Base-by-base conservation (phyloP, 2,113 vertebrate species). In the Oxygymnocypris stewartii region DNA sequence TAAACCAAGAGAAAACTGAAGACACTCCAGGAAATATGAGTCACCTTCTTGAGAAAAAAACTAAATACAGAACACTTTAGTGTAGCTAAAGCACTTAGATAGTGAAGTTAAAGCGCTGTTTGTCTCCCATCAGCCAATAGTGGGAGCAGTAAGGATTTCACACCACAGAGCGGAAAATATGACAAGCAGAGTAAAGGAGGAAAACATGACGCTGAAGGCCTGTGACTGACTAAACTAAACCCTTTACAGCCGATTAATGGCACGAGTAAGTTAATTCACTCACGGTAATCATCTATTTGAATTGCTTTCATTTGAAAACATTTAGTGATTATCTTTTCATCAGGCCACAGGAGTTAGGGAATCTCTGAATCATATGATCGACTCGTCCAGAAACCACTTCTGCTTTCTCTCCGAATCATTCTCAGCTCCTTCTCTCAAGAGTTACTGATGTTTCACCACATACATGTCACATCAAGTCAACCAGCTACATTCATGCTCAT, bases 161-260 rank as follows among this genome's bases (percentile, higher is more conserved):
- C 57, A 81, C 37, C 37, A 65, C 37, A 44, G 79, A 63, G n/a
- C 2, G 54, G 79, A 81, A 81, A 81, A 81, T 25, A 7, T 80
- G 57, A 80, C 23, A 0, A 79, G 4, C 51, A n/a, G 49, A 80
- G 78, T 0, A 10, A 25, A 9, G 23, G n/a, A n/a, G 12, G 35
- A 80, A 80, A 63, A 63, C 42, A 25, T 16, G 51, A 40, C 59
- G 77, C 23, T 63, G 9, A 13, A 57, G 16, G 16, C 8, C 28
- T 14, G 35, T 0, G 18, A 40, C 18, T 14, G 6, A 79, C 78
- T 8, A 8, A 16, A 42, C 35, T 8, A 42, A 42, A 23, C 20
- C 57, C 35, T 42, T 25, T 7, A 75, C 42, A 37, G 65, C 3
- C 31, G 8, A 40, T 73, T 23, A 23, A 11, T 5, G 18, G 8